A percentile compares a stretch with the other conserved stretches of the same genome.
These are phyloP conservation scores for Pasiphila rectangulata DNA, from an alignment of 2,888 invertebrate species.

Conservation along the genomic window DNA sequence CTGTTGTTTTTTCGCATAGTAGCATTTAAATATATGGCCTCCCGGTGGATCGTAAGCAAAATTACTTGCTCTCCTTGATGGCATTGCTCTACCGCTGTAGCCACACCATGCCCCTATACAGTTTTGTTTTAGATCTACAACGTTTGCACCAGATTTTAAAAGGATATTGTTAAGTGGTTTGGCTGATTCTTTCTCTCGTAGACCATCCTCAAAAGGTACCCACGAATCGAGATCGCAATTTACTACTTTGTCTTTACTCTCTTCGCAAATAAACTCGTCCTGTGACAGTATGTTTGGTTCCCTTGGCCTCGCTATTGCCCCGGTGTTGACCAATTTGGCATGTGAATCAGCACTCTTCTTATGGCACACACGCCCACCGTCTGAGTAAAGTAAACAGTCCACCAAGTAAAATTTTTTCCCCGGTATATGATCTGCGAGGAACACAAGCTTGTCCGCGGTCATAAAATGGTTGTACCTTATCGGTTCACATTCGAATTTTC, in stretches of 20 bases:
- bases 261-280: conserved; percentile 69
- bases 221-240: conserved; percentile 60
- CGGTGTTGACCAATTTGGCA: conserved; percentile 55
- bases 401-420: conserved; percentile 59
- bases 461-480: conserved; percentile 60
- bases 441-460: conserved; percentile 62
- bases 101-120: conserved; percentile 63
- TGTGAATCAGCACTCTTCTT: conserved; percentile 54
- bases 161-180: conserved; percentile 48
- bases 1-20: conserved; percentile 63
- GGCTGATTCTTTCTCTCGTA: conserved; percentile 47
- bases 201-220: conserved; percentile 49
- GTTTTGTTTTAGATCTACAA: conserved; percentile 47
- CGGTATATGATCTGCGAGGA: conserved; percentile 52
- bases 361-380: conserved; percentile 62
- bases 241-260: conserved; percentile 43
- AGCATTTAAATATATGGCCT: conserved; percentile 61
- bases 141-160: conserved; percentile 49
- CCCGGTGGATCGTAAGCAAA: conserved; percentile 51
- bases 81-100: conserved; percentile 45
- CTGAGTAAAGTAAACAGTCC: conserved; percentile 64
- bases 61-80: conserved; percentile 37
- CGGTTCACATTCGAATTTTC: conserved; percentile 50
- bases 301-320: conserved; percentile 55
- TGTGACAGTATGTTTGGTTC: conserved; percentile 58